A percentile compares a stretch with the other conserved stretches of the same genome.
phyloP scores from a whole-genome alignment of 1,140 invertebrate genomes.

The Drosophila takahashii region DNA sequence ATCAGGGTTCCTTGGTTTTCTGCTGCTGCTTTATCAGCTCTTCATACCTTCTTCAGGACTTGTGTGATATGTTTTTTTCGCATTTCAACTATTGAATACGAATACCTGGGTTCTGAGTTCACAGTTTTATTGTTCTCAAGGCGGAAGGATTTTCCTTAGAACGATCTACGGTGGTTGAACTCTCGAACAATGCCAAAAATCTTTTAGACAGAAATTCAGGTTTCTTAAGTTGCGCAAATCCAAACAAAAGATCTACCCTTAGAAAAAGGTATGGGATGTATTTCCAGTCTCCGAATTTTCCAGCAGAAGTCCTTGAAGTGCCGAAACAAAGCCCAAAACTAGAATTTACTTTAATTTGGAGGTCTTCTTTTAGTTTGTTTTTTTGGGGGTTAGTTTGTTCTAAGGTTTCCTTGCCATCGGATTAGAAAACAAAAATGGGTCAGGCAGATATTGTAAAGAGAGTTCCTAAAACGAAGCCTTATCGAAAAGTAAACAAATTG shows the following conservation, averaged over 20 bases:
- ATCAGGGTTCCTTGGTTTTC: constrained; percentile 28
- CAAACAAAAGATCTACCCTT: constrained; percentile 40
- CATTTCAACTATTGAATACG: constrained; percentile 54
- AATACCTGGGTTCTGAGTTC: constrained; percentile 32
- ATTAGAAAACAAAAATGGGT: constrained; percentile 26
- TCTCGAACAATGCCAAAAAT: constrained; percentile 25
- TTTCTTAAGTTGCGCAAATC: constrained; percentile 24
- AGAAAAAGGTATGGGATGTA: neutral
- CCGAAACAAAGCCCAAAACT: constrained; percentile 25
- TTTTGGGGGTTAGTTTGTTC: constrained; percentile 19
- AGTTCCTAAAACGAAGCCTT: neutral
- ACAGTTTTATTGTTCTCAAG: constrained; percentile 5
- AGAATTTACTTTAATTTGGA: neutral
- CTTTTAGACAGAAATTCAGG: constrained; percentile 32
- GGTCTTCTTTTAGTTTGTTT: constrained; percentile 42
- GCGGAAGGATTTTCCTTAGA: constrained; percentile 4
- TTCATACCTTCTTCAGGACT: constrained; percentile 12
- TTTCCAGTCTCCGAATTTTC: constrained; percentile 1
- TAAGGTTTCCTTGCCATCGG: constrained; percentile 37
- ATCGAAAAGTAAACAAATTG: neutral
- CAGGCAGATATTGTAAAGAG: neutral
- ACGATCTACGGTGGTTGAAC: constrained; percentile 25
- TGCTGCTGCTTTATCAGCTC: constrained; percentile 51
- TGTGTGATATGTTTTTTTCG: constrained; percentile 39
- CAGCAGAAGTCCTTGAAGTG: constrained; percentile 38